Conservation (phyloP, 2,797 vertebrate species). For the Enteromius viviparus region DNA sequence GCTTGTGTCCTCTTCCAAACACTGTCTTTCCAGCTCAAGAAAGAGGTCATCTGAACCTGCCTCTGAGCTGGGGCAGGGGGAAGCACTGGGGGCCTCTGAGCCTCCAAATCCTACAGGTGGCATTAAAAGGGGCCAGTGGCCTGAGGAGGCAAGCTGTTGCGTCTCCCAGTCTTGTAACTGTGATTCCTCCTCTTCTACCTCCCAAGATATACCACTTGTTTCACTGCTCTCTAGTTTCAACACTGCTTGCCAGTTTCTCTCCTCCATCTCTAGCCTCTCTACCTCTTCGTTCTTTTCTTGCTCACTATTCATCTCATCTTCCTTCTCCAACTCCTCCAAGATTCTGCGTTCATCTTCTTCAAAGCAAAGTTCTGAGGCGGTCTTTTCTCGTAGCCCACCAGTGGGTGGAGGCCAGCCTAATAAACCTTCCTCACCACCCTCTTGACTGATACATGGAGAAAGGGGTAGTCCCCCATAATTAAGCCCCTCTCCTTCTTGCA, state of each 20-base stretch:
- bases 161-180: conserved; percentile 75
- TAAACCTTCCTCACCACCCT: conserved; percentile 83
- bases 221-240: conserved; percentile 83
- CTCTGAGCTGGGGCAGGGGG: conserved; percentile 78
- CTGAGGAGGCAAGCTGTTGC: conserved; percentile 68
- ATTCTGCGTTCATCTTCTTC: conserved; percentile 90
- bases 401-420: conserved; percentile 71
- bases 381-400: conserved; percentile 84
- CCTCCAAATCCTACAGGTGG: conserved; percentile 79
- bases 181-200: conserved; percentile 49
- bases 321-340: conserved; percentile 80
- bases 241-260: conserved; percentile 81
- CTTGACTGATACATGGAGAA: conserved; percentile 92
- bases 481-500: conserved; percentile 73
- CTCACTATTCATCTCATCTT: conserved; percentile 66
- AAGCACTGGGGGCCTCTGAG: conserved; percentile 68
- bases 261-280: conserved; percentile 69
- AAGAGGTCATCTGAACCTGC: conserved; percentile 82
- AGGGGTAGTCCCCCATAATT: conserved; percentile 81
- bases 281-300: conserved; percentile 59
- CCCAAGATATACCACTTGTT: conserved; percentile 56
- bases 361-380: conserved; percentile 92
- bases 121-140: conserved; percentile 76
- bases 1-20: conserved; percentile 75
- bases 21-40: conserved; percentile 80